These are phyloP conservation scores for Anthonomus grandis DNA, from an alignment of 1,140 invertebrate genomes.

Conservation along the genomic window DNA sequence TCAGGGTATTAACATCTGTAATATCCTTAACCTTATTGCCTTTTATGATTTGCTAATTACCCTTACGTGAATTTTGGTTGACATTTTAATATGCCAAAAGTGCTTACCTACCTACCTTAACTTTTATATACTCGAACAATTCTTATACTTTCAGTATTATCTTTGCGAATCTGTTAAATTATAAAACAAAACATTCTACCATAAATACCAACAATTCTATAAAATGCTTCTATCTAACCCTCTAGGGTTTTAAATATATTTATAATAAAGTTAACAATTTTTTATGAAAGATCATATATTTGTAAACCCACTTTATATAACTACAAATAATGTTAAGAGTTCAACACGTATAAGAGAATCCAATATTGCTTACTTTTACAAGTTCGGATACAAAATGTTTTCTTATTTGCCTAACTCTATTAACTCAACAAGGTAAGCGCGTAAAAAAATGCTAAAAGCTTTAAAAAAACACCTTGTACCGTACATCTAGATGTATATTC, in stretches of 20 bases:
- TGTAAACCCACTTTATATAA: slow-evolving; percentile 7
- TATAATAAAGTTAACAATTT: slow-evolving; percentile 21
- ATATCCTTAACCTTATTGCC: too few species aligned
- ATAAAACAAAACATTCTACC: slow-evolving; percentile 12
- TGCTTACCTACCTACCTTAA: not conserved
- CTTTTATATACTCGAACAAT: not conserved
- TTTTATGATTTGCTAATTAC: not conserved
- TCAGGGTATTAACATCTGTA: too few species aligned
- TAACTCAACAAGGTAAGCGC: not conserved
- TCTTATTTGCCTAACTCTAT: not conserved
- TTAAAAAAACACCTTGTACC: slow-evolving; percentile 1
- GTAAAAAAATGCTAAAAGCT: not conserved
- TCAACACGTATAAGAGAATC: slow-evolving; percentile 9
- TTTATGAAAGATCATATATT: slow-evolving; percentile 16
- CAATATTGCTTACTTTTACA: slow-evolving; percentile 13
- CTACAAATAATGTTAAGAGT: slow-evolving; percentile 2
- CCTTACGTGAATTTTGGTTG: not conserved
- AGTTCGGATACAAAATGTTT: not conserved
- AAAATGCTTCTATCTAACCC: slow-evolving; percentile 15
- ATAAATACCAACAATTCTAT: slow-evolving; percentile 17
- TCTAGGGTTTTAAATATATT: slow-evolving; percentile 18
- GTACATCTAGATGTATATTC: too few species aligned
- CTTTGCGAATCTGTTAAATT: slow-evolving; percentile 8
- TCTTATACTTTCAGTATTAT: slow-evolving; percentile 6
- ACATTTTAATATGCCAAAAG: not conserved